These are phyloP conservation scores for Alosa sapidissima DNA, from an alignment of 2,797 vertebrate species.

Conservation along the genomic window DNA sequence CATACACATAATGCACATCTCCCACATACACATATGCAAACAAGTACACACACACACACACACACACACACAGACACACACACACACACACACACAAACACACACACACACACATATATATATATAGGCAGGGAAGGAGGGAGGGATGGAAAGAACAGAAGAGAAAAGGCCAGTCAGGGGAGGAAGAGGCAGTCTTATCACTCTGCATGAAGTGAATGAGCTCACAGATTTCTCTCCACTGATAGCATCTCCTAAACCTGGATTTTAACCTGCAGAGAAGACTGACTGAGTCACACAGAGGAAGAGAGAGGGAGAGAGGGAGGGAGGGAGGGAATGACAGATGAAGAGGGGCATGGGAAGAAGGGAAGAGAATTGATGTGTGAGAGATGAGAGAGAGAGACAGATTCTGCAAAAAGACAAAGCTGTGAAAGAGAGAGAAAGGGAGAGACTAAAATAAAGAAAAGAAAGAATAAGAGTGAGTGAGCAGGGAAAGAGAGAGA, in stretches of 20 bases:
- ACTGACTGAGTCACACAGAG: not conserved
- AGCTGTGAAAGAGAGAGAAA: constrained; percentile 31
- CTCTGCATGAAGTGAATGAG: constrained; percentile 46
- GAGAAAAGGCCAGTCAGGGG: constrained; percentile 6
- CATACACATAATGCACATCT: too few relatives aligned
- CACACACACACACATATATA: not conserved
- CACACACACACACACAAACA: constrained; percentile 3
- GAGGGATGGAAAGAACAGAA: not conserved
- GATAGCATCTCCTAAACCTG: constrained; percentile 46
- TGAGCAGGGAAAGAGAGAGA: constrained; percentile 2
- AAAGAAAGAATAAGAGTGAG: not conserved
- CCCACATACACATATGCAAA: not conserved
- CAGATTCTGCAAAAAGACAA: constrained; percentile 20
- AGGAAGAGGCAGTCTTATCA: constrained; percentile 33
- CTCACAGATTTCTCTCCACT: constrained; percentile 45
- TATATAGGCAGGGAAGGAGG: not conserved
- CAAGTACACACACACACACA: not conserved
- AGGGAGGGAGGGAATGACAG: not conserved
- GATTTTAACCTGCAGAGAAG: constrained; percentile 35
- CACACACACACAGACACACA: not conserved
- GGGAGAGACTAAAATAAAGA: constrained; percentile 11
- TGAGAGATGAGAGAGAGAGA: not conserved
- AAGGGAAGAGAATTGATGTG: not conserved
- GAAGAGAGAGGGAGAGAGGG: not conserved
- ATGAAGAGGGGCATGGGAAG: not conserved